Evolutionary conservation across 2,113 vertebrate genomes (phyloP).

Genomic region (Phasianus colchicus): DNA sequence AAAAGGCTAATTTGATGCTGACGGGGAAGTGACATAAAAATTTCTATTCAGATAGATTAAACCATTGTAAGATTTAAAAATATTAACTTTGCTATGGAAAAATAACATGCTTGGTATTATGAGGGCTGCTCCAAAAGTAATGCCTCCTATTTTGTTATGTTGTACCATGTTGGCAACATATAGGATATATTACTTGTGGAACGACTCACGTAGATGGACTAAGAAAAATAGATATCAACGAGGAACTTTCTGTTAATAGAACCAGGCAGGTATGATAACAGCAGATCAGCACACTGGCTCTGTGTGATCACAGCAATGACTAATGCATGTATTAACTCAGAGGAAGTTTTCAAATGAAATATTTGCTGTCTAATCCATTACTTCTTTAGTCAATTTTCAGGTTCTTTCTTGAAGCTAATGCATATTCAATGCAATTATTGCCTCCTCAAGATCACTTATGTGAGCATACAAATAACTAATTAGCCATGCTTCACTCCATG

Average conservation of each 20-base stretch:
- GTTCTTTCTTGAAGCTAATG: not conserved
- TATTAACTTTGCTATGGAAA: not conserved
- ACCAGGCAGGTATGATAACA: rapidly evolving
- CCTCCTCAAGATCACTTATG: not conserved
- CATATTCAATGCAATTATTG: not conserved
- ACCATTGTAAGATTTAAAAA: not conserved
- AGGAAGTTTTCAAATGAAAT: not conserved
- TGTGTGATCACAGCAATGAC: not conserved
- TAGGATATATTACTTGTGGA: too few relatives aligned
- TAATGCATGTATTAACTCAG: not conserved
- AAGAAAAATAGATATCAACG: not conserved
- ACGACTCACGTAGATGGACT: not conserved
- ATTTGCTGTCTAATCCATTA: not conserved
- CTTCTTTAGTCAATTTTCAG: not conserved
- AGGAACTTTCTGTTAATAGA: not conserved
- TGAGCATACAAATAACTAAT: not conserved
- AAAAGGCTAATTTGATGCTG: not conserved
- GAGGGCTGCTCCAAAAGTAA: too few relatives aligned
- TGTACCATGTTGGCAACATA: too few relatives aligned
- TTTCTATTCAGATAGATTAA: rapidly evolving
- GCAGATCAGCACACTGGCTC: rapidly evolving
- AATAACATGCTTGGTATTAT: not conserved
- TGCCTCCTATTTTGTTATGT: too few relatives aligned
- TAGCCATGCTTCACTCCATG: not conserved
- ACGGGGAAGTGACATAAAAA: not conserved